Evolutionary conservation across 2,113 vertebrate genomes (phyloP).

Genomic region (Parus major): DNA sequence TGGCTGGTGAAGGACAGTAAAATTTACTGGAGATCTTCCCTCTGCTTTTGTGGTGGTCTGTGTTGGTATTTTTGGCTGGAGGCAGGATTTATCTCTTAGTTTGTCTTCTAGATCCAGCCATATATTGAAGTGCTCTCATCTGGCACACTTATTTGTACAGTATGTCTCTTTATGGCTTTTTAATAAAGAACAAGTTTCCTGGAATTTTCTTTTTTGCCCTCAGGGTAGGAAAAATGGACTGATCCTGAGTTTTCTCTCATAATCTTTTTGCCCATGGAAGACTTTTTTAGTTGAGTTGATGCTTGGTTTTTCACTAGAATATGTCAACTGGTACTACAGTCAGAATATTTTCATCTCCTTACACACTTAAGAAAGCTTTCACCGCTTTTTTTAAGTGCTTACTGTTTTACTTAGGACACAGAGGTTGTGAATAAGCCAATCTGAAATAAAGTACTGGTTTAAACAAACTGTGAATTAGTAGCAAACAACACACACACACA

Average conservation of each 20-base stretch:
- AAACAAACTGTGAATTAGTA: not conserved
- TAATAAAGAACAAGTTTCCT: constrained; percentile 45
- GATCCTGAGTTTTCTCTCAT: not conserved
- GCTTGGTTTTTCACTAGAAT: not conserved
- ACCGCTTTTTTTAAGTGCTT: not conserved
- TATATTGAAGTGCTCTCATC: constrained; percentile 24
- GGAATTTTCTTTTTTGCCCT: not conserved
- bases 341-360: not conserved
- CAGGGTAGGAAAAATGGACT: not conserved
- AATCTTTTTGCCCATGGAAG: not conserved
- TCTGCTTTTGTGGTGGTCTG: not conserved
- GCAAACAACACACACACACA: not conserved
- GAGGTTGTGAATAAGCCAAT: not conserved
- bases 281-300: not conserved
- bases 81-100: not conserved
- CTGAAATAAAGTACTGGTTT: not conserved
- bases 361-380: not conserved
- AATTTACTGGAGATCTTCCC: not conserved
- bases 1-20: not conserved
- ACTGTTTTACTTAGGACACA: not conserved
- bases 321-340: not conserved
- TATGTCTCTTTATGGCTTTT: constrained; percentile 9
- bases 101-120: not conserved
- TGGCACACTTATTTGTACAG: constrained; percentile 21
- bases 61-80: not conserved